phyloP scores from a whole-genome alignment of 1,140 invertebrate species.

The Drosophila teissieri region DNA sequence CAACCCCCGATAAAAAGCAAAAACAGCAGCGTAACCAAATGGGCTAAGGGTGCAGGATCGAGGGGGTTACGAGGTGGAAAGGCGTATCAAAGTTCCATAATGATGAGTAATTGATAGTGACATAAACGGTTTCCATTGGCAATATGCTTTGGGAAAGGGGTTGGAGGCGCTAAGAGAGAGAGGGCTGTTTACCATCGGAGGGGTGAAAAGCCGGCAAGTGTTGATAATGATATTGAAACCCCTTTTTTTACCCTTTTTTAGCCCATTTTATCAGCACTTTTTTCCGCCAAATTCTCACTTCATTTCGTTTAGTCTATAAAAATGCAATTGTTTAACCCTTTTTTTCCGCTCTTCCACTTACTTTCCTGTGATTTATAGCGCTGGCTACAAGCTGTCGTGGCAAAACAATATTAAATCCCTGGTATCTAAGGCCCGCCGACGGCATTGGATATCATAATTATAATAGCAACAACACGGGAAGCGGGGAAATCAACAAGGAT shows the following conservation, averaged over 20 bases:
- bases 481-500: constrained; percentile 39
- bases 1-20: constrained; percentile 50
- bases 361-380: constrained; percentile 66
- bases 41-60: not conserved
- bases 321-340: constrained; percentile 60
- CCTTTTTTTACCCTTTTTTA: constrained; percentile 16
- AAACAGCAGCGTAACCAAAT: constrained; percentile 43
- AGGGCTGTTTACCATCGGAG: constrained; percentile 18
- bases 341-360: constrained; percentile 7
- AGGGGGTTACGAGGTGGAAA: constrained; percentile 44
- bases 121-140: constrained; percentile 58
- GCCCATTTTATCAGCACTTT: constrained; percentile 31
- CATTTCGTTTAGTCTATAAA: constrained; percentile 69
- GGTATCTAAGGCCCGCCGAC: constrained; percentile 68
- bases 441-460: constrained; percentile 74
- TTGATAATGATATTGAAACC: constrained; percentile 66
- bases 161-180: constrained; percentile 11
- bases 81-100: constrained; percentile 64
- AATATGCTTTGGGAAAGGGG: constrained; percentile 44
- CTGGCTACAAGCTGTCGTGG: constrained; percentile 68
- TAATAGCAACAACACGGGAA: constrained; percentile 23
- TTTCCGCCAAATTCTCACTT: constrained; percentile 72
- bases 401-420: constrained; percentile 71
- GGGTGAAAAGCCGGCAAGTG: constrained; percentile 59
- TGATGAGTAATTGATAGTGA: constrained; percentile 83